phyloP scores from a whole-genome alignment of 35 echinoderm and acorn worm genomes.

The Acanthaster planci region DNA sequence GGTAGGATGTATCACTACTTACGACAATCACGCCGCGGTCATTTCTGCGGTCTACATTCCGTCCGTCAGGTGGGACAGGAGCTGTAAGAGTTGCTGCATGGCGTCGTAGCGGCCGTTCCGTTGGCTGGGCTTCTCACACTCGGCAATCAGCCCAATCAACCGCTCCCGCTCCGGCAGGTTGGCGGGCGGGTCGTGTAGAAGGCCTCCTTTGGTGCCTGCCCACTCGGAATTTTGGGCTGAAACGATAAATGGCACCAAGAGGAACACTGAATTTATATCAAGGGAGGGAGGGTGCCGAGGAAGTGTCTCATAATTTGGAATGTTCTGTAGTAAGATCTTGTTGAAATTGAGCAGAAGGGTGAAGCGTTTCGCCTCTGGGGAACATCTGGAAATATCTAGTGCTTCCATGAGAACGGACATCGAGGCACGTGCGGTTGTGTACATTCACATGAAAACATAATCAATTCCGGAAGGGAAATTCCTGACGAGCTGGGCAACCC shows the following conservation, averaged over 20 bases:
- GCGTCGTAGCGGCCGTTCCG: constrained; percentile 59
- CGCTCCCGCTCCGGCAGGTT: constrained; percentile 47
- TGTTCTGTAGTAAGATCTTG: no score
- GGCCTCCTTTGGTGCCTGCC: constrained; percentile 37
- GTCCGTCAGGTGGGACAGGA: constrained; percentile 50
- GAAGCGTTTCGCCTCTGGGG: no score
- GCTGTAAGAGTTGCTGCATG: constrained; percentile 52
- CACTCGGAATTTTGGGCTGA: constrained; percentile 34
- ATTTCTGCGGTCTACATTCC: background rate
- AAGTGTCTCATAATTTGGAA: no score
- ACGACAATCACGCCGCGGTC: no score
- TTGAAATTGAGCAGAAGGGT: no score
- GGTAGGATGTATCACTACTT: no score
- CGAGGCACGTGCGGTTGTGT: no score
- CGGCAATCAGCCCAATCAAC: constrained; percentile 46
- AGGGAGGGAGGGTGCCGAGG: background rate
- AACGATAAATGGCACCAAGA: background rate
- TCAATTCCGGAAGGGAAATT: no score
- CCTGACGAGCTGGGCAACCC: no score
- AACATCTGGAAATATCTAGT: no score
- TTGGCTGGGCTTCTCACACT: constrained; percentile 70
- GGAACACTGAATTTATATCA: background rate
- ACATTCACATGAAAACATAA: no score
- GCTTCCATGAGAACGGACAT: no score
- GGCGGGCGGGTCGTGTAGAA: constrained; percentile 72